Evolutionary conservation across 2,113 vertebrate genomes (phyloP).

Genomic region (Pangasianodon hypophthalmus): DNA sequence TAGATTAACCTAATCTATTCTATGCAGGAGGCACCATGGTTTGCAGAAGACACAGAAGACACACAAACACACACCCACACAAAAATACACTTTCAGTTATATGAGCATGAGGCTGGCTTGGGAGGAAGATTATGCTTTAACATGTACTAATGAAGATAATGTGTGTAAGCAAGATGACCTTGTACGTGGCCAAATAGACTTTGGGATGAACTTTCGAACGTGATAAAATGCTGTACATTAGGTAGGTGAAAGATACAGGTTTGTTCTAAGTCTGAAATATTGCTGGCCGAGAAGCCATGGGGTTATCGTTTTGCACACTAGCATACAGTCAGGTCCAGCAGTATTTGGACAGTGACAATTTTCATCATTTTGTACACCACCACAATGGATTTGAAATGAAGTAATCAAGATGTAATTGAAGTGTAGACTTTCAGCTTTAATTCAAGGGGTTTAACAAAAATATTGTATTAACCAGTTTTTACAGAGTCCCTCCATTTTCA

Average conservation of each 20-base stretch:
- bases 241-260: neutral
- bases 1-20: neutral
- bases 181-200: neutral
- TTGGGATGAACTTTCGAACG: conserved; percentile 4
- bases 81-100: neutral
- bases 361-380: too few species aligned
- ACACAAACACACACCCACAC: too few species aligned
- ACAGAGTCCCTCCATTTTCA: too few species aligned
- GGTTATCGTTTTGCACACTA: neutral
- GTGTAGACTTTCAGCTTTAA: too few species aligned
- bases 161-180: neutral
- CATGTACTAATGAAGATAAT: neutral
- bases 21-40: neutral
- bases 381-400: too few species aligned
- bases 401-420: too few species aligned
- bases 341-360: too few species aligned
- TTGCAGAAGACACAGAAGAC: neutral
- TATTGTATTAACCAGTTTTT: too few species aligned
- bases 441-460: too few species aligned
- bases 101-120: neutral
- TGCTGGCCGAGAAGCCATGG: neutral
- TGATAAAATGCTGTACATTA: neutral
- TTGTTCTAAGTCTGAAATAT: neutral
- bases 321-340: neutral
- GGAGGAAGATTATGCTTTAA: neutral